phyloP scores from a whole-genome alignment of 2,888 invertebrate genomes.

The Allygus modestus region DNA sequence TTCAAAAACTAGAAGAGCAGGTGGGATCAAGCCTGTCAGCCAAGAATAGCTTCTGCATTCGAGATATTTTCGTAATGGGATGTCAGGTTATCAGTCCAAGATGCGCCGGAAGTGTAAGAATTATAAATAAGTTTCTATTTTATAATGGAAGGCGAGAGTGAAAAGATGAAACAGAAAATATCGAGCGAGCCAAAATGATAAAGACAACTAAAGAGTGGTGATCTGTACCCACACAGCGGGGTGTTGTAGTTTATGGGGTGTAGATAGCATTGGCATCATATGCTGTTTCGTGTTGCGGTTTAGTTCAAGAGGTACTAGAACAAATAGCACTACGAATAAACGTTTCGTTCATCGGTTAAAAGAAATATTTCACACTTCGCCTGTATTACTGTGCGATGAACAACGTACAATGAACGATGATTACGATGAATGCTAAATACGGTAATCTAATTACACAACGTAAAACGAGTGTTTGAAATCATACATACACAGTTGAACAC shows the following conservation, averaged over 20 bases:
- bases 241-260: not conserved
- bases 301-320: too few species aligned
- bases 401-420: too few species aligned
- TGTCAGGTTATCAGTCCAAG: conserved; percentile 19
- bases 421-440: too few species aligned
- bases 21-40: not conserved
- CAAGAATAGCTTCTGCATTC: conserved; percentile 2
- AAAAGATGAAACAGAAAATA: conserved; percentile 28
- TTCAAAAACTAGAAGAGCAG: conserved; percentile 10
- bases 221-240: not conserved
- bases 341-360: too few species aligned
- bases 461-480: too few species aligned
- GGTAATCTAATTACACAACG: too few species aligned
- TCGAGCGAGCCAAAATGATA: conserved; percentile 1
- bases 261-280: not conserved
- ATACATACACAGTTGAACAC: too few species aligned
- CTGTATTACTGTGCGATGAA: too few species aligned
- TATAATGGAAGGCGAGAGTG: conserved; percentile 18
- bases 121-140: conserved; percentile 29
- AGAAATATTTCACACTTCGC: too few species aligned
- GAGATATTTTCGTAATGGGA: conserved; percentile 33
- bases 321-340: too few species aligned
- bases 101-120: conserved; percentile 30
- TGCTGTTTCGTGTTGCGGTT: too few species aligned
- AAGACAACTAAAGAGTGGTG: not conserved